A percentile compares a stretch with the other conserved stretches of the same genome.
These are phyloP conservation scores for Antrozous pallidus DNA, from an alignment of 2,797 vertebrate species.

Conservation along the genomic window DNA sequence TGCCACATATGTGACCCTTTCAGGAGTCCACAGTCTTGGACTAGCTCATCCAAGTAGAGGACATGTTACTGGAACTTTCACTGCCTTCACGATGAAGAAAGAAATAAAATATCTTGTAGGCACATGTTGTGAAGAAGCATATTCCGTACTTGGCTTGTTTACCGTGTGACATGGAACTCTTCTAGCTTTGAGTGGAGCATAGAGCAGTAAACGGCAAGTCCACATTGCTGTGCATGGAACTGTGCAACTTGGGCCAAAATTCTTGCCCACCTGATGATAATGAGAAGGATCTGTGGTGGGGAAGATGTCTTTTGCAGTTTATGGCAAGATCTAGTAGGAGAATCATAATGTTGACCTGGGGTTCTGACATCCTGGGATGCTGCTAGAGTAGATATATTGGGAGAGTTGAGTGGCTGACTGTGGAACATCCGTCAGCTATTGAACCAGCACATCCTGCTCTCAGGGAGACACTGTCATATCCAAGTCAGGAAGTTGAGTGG, in stretches of 20 bases:
- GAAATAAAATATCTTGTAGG: background rate
- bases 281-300: background rate
- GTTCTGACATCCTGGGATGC: background rate
- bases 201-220: background rate
- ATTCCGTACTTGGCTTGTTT: background rate
- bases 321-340: background rate
- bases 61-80: background rate
- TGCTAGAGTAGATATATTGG: background rate
- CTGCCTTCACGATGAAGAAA: background rate
- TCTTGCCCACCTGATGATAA: too few species aligned
- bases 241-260: background rate
- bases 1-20: background rate
- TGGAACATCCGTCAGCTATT: too few species aligned
- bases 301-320: background rate
- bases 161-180: background rate
- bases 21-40: background rate
- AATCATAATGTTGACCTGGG: background rate
- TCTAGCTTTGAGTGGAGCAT: background rate
- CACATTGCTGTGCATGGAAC: background rate
- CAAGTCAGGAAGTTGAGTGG: background rate
- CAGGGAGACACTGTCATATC: background rate
- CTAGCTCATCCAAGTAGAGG: background rate
- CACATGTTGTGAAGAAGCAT: background rate
- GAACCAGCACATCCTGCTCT: background rate
- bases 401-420: background rate